These are phyloP conservation scores for Corydoras sp. DNA, from an alignment of 2,113 vertebrate genomes.

Conservation along the genomic window DNA sequence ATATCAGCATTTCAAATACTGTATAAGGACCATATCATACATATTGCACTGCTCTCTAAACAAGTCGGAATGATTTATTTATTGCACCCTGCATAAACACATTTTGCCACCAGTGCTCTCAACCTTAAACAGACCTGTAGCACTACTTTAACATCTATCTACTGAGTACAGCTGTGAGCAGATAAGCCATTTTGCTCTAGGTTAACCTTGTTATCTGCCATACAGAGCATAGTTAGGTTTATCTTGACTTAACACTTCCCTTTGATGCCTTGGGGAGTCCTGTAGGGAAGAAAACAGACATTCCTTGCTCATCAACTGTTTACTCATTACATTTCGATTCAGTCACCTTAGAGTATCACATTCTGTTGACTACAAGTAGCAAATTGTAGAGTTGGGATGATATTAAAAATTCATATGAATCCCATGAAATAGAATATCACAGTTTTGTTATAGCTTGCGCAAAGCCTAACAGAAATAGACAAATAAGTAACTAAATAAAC, in stretches of 20 bases:
- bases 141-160: constrained; percentile 33
- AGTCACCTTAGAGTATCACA: constrained; percentile 18
- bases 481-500: no score
- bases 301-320: constrained; percentile 33
- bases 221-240: constrained; percentile 41
- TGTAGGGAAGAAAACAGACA: constrained; percentile 27
- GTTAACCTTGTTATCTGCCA: constrained; percentile 44
- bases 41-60: constrained; percentile 2
- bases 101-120: constrained; percentile 31
- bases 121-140: constrained; percentile 34
- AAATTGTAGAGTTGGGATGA: not conserved
- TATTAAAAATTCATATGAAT: not conserved
- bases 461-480: no score
- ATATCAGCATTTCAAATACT: constrained; percentile 32
- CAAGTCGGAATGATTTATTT: constrained; percentile 41
- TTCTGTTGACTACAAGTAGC: not conserved
- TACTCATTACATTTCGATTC: constrained; percentile 34
- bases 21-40: constrained; percentile 18
- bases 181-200: constrained; percentile 44
- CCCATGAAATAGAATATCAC: no score
- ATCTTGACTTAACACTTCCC: constrained; percentile 42
- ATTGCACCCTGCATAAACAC: constrained; percentile 28
- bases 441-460: no score
- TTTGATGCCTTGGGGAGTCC: constrained; percentile 35
- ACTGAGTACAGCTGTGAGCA: constrained; percentile 36